Base-by-base conservation (phyloP, 2,113 vertebrate species). In the Muscicapa adusta region DNA sequence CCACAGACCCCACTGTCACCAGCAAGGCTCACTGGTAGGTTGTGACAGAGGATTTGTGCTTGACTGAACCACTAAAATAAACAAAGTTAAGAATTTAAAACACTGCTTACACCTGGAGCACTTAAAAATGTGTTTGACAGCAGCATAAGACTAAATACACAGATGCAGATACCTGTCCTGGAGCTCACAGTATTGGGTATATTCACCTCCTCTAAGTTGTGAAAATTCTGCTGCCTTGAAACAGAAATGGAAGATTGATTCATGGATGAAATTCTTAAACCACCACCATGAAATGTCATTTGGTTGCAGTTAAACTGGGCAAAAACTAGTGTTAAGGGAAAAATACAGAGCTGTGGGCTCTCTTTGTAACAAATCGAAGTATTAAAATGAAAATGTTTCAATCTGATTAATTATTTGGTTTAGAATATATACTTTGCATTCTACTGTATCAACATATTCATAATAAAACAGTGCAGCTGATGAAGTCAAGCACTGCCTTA, bases 231-330 rank as follows among this genome's bases (percentile, higher is more conserved):
- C 74, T 61, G 36, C 53, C 75, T 86, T 78, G 53, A 79, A 79
- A 87, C 7, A 82, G 45, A 94, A 95, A 91, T 61, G 33, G 71
- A 85, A 93, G 85, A 94, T 14, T 72, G 91, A 97, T 90, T 92
- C 80, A 63, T 70, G 76, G 93, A 91, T 94, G 58, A 95, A 96
- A 95, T 96, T 94, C 92, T 89, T 91, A 89, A 93, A 92, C 60
- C 65, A 73, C 38, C 51, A 91, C 88, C 77, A 85, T 60, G 73
- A 90, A 93, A 96, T 63, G 66, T 72, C 84, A 95, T 96, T 95
- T 91, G 36, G 31, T 68, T 92, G 65, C n/a, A 74, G 70, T 18
- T 51, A 65, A n/a, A 83, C 80, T 45, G 90, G 53, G 83, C 51
- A 93, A 92, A 93, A 92, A n/a, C 66, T 36, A 65, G 31, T 28